A percentile compares a stretch with the other conserved stretches of the same genome.
Conservation (phyloP, 1,140 invertebrate genomes). For the Chironomus striatipennis region DNA sequence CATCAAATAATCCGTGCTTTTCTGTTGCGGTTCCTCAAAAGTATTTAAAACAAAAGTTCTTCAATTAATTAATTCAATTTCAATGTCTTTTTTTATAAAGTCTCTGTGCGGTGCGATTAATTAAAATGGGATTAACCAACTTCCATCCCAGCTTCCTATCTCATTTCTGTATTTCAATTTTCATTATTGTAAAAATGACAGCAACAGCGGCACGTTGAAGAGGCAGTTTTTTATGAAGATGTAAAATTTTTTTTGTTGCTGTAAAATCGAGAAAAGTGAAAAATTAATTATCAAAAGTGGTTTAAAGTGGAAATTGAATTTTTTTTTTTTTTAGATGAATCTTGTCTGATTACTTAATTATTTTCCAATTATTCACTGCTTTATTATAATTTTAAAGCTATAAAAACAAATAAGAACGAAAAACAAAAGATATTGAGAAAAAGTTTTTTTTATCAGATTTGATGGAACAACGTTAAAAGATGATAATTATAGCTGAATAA, state of each 20-base stretch:
- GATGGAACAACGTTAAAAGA: no score
- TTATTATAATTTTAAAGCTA: no score
- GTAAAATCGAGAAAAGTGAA: not conserved
- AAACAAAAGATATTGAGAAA: no score
- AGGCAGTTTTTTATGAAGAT: not conserved
- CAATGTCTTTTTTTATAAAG: not conserved
- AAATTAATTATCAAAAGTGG: constrained; percentile 9
- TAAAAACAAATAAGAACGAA: no score
- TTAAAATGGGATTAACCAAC: not conserved
- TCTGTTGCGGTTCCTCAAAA: no score
- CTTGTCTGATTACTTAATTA: no score
- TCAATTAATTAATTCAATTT: constrained; percentile 5
- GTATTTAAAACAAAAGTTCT: not conserved
- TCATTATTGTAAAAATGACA: not conserved
- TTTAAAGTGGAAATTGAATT: not conserved
- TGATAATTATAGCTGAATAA: no score
- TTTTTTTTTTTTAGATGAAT: not conserved
- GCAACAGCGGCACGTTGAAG: not conserved
- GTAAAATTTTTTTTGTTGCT: no score
- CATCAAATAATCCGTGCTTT: no score
- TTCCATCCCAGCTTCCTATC: not conserved
- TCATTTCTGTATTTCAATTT: not conserved
- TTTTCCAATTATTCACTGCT: no score
- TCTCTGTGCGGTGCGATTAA: not conserved
- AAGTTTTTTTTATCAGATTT: no score